Evolutionary conservation across 2,113 vertebrate genomes (phyloP).

Genomic region (Agapornis roseicollis): DNA sequence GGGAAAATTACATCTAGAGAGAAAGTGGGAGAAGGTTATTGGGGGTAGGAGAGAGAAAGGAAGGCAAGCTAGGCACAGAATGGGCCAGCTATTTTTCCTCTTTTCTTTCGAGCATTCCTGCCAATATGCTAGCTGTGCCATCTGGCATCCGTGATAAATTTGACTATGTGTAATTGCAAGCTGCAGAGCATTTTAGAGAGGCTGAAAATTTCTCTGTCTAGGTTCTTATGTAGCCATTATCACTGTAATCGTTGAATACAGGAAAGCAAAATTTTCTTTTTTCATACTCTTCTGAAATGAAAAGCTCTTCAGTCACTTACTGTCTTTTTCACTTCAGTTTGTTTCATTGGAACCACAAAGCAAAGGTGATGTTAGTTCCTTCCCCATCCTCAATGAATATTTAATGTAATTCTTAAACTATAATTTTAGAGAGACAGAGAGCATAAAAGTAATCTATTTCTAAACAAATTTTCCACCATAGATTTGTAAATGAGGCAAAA

Average conservation of each 20-base stretch:
- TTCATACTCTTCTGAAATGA: neutral
- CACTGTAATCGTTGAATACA: constrained; percentile 36
- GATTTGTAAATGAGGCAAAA: constrained; percentile 11
- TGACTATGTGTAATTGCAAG: constrained; percentile 57
- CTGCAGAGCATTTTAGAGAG: constrained; percentile 62
- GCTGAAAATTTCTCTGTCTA: constrained; percentile 57
- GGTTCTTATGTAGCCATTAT: constrained; percentile 44
- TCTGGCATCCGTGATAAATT: constrained; percentile 64
- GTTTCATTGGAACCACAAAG: constrained; percentile 1
- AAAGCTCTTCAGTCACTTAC: neutral
- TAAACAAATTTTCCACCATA: constrained; percentile 19
- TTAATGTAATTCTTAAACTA: constrained; percentile 51
- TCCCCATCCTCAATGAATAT: constrained; percentile 47
- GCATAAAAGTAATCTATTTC: constrained; percentile 19
- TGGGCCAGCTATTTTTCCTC: constrained; percentile 49
- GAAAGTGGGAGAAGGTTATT: constrained; percentile 28
- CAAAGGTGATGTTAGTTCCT: constrained; percentile 9
- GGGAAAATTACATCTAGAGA: neutral
- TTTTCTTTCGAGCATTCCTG: constrained; percentile 50
- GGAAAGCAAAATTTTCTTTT: constrained; percentile 25
- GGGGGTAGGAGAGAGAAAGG: constrained; percentile 23
- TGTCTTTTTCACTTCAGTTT: neutral
- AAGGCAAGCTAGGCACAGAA: constrained; percentile 13
- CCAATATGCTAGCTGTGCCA: constrained; percentile 53
- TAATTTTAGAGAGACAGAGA: constrained; percentile 32